These are phyloP conservation scores for Platyrinchus mystaceus DNA, from an alignment of 2,797 vertebrate genomes.

Conservation along the genomic window DNA sequence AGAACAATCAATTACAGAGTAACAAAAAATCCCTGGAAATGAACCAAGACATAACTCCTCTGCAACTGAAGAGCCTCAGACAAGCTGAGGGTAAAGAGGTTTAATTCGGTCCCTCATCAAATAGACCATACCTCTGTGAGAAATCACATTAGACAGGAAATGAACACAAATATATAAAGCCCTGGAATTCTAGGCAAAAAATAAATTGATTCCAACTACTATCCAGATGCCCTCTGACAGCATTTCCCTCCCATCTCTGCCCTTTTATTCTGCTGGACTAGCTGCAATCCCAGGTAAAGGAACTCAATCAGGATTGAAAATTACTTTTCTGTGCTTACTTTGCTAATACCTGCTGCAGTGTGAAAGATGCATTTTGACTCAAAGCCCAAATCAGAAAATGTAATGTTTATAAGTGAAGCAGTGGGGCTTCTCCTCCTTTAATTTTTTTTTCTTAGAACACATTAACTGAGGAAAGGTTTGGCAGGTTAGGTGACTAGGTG, in stretches of 20 bases:
- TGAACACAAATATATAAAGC: not conserved
- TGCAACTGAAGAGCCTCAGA: not conserved
- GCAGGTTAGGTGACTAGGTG: not conserved
- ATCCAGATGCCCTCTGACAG: not conserved
- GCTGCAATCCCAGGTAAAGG: not conserved
- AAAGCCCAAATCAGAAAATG: not conserved
- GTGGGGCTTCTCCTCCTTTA: not conserved
- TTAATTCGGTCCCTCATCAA: not conserved
- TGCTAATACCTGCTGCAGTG: not conserved
- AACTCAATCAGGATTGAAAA: not conserved
- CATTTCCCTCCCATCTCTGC: not conserved
- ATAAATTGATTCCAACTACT: not conserved
- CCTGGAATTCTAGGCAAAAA: not conserved
- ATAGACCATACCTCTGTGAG: not conserved
- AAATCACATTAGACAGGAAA: conserved; percentile 7
- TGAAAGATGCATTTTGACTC: not conserved
- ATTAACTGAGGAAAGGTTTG: not conserved
- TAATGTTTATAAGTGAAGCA: not conserved
- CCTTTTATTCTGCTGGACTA: not conserved
- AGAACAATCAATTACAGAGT: not conserved
- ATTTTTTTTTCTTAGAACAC: not conserved
- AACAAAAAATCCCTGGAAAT: not conserved
- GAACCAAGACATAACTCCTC: not conserved
- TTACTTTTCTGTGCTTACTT: not conserved
- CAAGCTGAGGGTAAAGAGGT: not conserved